phyloP scores from a whole-genome alignment of 2,797 vertebrate genomes.

The Dicrostonyx torquatus region DNA sequence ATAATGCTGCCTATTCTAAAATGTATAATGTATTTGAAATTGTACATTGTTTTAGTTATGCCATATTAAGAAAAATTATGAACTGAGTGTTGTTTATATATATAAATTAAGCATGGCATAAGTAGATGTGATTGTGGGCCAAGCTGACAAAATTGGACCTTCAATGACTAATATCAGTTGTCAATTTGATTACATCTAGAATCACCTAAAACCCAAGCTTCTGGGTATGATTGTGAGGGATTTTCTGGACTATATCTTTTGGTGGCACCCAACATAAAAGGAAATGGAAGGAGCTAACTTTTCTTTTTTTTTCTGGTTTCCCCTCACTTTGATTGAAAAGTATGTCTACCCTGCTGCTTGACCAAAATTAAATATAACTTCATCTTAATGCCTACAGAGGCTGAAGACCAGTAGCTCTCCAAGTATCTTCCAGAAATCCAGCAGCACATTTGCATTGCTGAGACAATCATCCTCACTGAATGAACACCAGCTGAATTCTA shows the following conservation, averaged over 20 bases:
- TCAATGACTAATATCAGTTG: not conserved
- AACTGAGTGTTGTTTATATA: not conserved
- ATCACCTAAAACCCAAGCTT: not conserved
- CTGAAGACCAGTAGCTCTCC: too few species aligned
- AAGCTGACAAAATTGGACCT: not conserved
- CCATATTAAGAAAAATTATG: not conserved
- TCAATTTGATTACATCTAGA: not conserved
- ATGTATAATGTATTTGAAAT: not conserved
- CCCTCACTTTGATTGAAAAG: not conserved
- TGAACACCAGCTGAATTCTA: not conserved
- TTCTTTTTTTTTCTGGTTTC: not conserved
- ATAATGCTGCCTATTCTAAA: not conserved
- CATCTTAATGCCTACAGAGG: not conserved
- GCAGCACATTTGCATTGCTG: not conserved
- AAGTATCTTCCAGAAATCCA: not conserved
- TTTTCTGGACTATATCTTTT: not conserved
- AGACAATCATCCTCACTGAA: not conserved
- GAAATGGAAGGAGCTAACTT: not conserved
- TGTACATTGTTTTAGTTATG: not conserved
- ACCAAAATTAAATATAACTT: not conserved
- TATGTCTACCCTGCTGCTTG: not conserved
- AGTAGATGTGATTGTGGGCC: not conserved
- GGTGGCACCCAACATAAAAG: not conserved
- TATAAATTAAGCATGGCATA: not conserved
- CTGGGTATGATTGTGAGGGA: not conserved